A percentile compares a stretch with the other conserved stretches of the same genome.
phyloP scores from a whole-genome alignment of 2,113 vertebrate genomes.

The Periophthalmodon schlosseri region DNA sequence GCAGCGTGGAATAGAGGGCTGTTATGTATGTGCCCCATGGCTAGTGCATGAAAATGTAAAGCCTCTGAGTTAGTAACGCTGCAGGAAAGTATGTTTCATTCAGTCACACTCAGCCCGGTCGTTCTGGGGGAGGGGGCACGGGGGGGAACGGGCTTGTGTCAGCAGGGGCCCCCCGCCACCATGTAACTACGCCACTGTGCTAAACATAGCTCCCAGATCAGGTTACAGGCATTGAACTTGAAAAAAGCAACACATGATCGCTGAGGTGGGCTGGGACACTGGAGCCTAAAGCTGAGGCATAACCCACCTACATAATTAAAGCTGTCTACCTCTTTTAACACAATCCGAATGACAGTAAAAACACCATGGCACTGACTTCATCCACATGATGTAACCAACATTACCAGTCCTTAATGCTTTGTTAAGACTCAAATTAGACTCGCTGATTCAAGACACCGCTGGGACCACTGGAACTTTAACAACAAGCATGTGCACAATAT shows the following conservation, averaged over 20 bases:
- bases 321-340: conserved; percentile 21
- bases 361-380: conserved; percentile 59
- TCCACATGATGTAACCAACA: conserved; percentile 51
- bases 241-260: not conserved
- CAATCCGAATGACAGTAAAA: conserved; percentile 46
- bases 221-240: conserved; percentile 24
- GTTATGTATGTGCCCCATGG: too few relatives aligned
- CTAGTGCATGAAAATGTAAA: too few relatives aligned
- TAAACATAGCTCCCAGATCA: not conserved
- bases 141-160: too few relatives aligned
- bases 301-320: conserved; percentile 54
- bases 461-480: conserved; percentile 5
- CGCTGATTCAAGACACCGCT: conserved; percentile 32
- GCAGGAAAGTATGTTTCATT: too few relatives aligned
- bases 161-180: too few relatives aligned
- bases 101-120: too few relatives aligned
- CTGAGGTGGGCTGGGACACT: conserved; percentile 15
- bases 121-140: too few relatives aligned
- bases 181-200: too few relatives aligned
- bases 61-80: too few relatives aligned
- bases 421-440: conserved; percentile 45
- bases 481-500: conserved; percentile 14
- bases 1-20: too few relatives aligned
- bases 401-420: conserved; percentile 51
- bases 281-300: conserved; percentile 25